Percentiles rank a stretch among this genome's conserved stretches.
Conservation (phyloP, 2,888 invertebrate genomes). For the Callimorpha dominula region DNA sequence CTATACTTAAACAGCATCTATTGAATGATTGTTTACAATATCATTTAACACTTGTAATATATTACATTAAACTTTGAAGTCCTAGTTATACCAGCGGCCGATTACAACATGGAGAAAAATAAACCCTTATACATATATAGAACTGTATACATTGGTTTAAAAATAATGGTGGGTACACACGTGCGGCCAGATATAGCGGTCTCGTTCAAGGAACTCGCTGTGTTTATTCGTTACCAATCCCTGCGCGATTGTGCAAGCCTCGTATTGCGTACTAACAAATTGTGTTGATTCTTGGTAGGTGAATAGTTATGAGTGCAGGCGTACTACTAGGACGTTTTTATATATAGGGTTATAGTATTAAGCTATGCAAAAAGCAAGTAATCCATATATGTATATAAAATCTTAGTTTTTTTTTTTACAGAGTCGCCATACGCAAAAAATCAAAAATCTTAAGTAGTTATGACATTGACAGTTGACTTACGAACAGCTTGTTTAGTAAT, state of each 20-base stretch:
- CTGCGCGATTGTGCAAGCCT: slow-evolving; percentile 43
- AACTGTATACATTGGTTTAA: slow-evolving; percentile 23
- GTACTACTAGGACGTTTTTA: background rate
- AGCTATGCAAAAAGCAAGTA: background rate
- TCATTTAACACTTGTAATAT: background rate
- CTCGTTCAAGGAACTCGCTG: slow-evolving; percentile 49
- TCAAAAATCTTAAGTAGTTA: background rate
- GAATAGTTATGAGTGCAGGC: background rate
- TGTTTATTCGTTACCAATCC: slow-evolving; percentile 38
- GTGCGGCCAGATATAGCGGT: slow-evolving; percentile 46
- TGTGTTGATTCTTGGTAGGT: background rate
- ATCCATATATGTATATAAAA: no score
- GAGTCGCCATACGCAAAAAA: slow-evolving; percentile 1
- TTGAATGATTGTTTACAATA: background rate
- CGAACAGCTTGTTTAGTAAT: no score
- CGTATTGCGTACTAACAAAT: slow-evolving; percentile 2
- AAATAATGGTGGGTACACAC: slow-evolving; percentile 51
- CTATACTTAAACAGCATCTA: background rate
- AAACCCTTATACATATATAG: slow-evolving; percentile 8
- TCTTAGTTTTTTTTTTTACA: background rate
- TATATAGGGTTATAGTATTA: background rate
- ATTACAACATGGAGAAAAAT: background rate
- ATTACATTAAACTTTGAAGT: background rate
- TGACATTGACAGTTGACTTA: no score
- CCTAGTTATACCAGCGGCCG: background rate